phyloP scores from a whole-genome alignment of 2,888 invertebrate species.

The Scelioninae gen. 1 region DNA sequence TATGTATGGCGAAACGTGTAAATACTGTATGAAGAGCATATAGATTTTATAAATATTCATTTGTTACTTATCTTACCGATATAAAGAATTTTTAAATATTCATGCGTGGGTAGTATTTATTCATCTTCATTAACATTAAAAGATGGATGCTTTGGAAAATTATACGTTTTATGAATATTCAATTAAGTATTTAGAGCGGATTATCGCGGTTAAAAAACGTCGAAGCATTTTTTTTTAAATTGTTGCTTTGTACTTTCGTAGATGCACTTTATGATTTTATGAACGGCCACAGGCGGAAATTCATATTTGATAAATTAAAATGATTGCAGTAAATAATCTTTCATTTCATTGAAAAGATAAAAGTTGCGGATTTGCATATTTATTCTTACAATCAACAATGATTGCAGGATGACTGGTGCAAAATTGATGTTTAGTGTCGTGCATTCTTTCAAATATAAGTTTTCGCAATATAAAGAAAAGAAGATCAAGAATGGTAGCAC shows the following conservation, averaged over 20 bases:
- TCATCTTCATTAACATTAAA: constrained; percentile 42
- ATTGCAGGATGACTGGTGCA: not conserved
- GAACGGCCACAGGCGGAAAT: not conserved
- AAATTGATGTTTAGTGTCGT: constrained; percentile 19
- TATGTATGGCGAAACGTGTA: not conserved
- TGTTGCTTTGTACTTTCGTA: not conserved
- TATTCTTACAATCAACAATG: constrained; percentile 11
- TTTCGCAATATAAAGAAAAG: constrained; percentile 29
- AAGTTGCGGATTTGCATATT: constrained; percentile 16
- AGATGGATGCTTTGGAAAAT: constrained; percentile 21
- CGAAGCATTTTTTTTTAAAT: not conserved
- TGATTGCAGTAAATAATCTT: not conserved
- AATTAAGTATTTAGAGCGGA: constrained; percentile 10
- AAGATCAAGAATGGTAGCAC: constrained; percentile 47
- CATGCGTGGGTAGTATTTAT: constrained; percentile 18
- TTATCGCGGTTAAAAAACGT: not conserved
- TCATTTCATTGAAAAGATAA: not conserved
- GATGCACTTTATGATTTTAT: not conserved
- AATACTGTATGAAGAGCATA: not conserved
- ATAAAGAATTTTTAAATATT: constrained; percentile 34
- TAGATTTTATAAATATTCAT: constrained; percentile 45
- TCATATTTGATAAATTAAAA: not conserved
- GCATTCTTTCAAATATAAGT: constrained; percentile 46
- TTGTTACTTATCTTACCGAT: constrained; percentile 9
- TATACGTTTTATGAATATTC: constrained; percentile 36